These are phyloP conservation scores for Gallinago stenura DNA, from an alignment of 2,797 vertebrate species.

Conservation along the genomic window DNA sequence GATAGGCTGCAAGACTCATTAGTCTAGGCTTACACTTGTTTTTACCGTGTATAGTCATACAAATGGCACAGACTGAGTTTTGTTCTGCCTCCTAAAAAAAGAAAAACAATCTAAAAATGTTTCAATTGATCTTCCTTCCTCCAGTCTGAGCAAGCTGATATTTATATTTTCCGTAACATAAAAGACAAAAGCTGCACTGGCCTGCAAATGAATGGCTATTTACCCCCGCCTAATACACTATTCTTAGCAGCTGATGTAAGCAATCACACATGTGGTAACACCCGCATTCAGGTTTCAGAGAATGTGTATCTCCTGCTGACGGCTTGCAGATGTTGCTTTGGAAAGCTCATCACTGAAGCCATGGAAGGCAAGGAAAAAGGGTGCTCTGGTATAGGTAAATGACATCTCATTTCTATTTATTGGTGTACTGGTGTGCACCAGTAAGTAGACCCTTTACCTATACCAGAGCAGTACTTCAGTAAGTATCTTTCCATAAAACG, in stretches of 20 bases:
- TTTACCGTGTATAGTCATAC: slow-evolving; percentile 69
- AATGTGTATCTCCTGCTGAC: background rate
- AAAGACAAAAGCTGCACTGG: slow-evolving; percentile 61
- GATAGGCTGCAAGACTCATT: slow-evolving; percentile 33
- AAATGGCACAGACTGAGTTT: background rate
- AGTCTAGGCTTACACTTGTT: background rate
- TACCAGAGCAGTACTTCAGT: background rate
- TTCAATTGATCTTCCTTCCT: slow-evolving; percentile 69
- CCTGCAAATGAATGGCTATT: slow-evolving; percentile 36
- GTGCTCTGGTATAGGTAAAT: background rate
- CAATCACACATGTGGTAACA: slow-evolving; percentile 6
- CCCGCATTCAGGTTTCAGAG: background rate
- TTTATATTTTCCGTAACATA: slow-evolving; percentile 37
- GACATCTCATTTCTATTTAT: background rate
- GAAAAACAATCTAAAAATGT: slow-evolving; percentile 17
- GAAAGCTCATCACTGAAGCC: background rate
- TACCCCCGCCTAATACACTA: background rate
- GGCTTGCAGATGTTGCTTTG: background rate
- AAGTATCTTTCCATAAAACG: accelerated
- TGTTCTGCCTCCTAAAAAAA: background rate
- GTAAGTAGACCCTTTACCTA: background rate
- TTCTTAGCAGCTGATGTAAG: slow-evolving; percentile 50
- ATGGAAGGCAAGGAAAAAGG: background rate
- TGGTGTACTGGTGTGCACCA: background rate
- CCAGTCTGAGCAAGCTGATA: background rate